Evolutionary conservation across 2,113 vertebrate genomes (phyloP).

Genomic region (Heterocephalus glaber): DNA sequence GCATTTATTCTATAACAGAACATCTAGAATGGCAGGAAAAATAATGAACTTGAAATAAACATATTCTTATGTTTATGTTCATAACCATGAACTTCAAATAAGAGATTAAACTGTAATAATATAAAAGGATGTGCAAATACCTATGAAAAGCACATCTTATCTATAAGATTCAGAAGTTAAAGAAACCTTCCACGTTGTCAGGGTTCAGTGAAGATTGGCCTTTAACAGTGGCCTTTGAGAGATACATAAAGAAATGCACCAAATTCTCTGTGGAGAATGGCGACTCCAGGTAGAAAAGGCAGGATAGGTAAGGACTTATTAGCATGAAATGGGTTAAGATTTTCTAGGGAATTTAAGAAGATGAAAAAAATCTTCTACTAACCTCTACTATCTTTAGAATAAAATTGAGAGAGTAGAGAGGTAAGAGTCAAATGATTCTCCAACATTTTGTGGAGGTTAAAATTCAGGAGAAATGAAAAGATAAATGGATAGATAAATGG

Average conservation of each 20-base stretch:
- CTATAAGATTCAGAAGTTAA: background rate
- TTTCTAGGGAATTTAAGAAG: background rate
- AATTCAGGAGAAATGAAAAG: background rate
- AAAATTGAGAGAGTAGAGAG: background rate
- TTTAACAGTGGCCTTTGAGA: background rate
- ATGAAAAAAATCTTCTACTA: background rate
- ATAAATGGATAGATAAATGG: background rate
- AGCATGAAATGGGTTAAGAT: background rate
- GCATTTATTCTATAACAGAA: background rate
- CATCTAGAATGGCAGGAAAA: background rate
- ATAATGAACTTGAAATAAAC: too few relatives aligned
- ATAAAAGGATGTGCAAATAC: background rate
- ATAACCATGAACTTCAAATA: conserved; percentile 19
- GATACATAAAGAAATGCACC: background rate
- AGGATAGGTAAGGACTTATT: background rate
- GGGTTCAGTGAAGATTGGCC: background rate
- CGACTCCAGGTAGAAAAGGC: background rate
- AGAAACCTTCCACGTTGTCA: background rate
- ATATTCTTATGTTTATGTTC: too few relatives aligned
- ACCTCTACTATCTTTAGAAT: background rate
- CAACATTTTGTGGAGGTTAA: background rate
- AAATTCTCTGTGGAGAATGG: background rate
- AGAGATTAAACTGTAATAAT: background rate
- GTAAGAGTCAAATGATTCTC: background rate
- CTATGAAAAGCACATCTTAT: background rate